Conservation (phyloP, 1,140 invertebrate genomes). For the Magallana gigas region DNA sequence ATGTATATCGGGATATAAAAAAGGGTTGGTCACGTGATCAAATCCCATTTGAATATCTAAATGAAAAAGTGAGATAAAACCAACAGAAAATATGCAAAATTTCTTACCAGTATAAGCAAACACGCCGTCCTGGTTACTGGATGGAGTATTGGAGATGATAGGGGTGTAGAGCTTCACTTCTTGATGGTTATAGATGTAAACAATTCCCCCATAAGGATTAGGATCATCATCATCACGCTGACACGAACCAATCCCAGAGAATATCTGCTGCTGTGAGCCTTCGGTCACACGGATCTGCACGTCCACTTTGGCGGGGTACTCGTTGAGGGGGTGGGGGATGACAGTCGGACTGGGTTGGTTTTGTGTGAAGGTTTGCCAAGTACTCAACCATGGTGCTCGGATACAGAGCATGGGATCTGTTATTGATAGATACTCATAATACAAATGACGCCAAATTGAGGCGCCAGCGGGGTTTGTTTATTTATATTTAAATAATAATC, state of each 20-base stretch:
- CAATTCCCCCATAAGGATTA: constrained; percentile 38
- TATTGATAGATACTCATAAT: too few species aligned
- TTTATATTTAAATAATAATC: too few species aligned
- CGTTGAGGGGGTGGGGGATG: constrained; percentile 38
- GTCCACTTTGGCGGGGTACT: constrained; percentile 45
- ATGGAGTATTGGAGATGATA: background rate
- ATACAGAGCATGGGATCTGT: background rate
- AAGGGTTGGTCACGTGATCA: too few species aligned
- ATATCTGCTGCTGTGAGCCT: constrained; percentile 20
- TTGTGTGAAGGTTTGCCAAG: background rate
- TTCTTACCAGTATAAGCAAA: constrained; percentile 12
- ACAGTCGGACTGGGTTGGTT: background rate
- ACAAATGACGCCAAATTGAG: too few species aligned
- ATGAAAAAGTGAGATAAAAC: too few species aligned
- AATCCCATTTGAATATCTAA: too few species aligned
- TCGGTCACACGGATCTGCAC: constrained; percentile 38
- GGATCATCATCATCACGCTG: constrained; percentile 43
- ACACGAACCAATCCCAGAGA: constrained; percentile 42
- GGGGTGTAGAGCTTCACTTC: constrained; percentile 34
- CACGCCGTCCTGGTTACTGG: background rate
- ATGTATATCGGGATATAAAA: too few species aligned
- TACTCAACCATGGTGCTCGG: background rate
- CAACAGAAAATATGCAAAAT: too few species aligned
- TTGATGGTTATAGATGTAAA: constrained; percentile 44
- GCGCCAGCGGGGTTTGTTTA: too few species aligned